Conservation (phyloP, 64 coral and sea anemone species). For the Cladopsammia gracilis region DNA sequence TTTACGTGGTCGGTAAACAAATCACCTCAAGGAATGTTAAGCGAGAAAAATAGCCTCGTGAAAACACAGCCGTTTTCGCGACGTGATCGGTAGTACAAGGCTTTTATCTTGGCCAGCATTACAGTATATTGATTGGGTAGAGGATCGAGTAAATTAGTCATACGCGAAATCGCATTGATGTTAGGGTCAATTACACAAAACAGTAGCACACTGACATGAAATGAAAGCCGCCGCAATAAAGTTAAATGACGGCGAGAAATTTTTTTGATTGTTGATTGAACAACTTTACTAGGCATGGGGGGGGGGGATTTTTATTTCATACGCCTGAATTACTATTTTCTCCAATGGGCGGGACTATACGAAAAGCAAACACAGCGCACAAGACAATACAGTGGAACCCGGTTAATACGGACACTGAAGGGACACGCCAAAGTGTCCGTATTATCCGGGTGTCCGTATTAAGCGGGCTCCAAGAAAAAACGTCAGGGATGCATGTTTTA, state of each 20-base stretch:
- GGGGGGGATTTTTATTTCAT: slow-evolving; percentile 38
- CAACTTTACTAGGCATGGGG: slow-evolving; percentile 21
- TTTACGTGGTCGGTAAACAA: too few species aligned
- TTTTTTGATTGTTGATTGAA: slow-evolving; percentile 21
- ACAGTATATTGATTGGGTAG: not conserved
- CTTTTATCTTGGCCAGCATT: not conserved
- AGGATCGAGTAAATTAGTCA: slow-evolving; percentile 33
- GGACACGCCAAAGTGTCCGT: too few species aligned
- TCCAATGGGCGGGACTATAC: slow-evolving; percentile 6
- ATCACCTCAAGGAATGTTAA: too few species aligned
- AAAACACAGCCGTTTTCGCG: not conserved
- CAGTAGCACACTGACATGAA: not conserved
- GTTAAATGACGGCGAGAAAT: not conserved
- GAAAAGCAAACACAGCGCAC: not conserved
- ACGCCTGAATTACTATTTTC: not conserved
- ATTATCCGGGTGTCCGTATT: too few species aligned
- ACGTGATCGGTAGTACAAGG: not conserved
- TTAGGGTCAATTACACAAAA: slow-evolving; percentile 42
- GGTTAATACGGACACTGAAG: too few species aligned
- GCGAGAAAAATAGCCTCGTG: too few species aligned
- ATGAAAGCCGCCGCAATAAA: not conserved
- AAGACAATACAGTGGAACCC: too few species aligned
- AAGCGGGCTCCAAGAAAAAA: too few species aligned
- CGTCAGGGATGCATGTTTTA: too few species aligned
- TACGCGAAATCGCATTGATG: slow-evolving; percentile 23